Evolutionary conservation across 2,888 invertebrate genomes (phyloP), one percentile per base, ranked within the genome.

Genomic region (Mythimna vitellina): DNA sequence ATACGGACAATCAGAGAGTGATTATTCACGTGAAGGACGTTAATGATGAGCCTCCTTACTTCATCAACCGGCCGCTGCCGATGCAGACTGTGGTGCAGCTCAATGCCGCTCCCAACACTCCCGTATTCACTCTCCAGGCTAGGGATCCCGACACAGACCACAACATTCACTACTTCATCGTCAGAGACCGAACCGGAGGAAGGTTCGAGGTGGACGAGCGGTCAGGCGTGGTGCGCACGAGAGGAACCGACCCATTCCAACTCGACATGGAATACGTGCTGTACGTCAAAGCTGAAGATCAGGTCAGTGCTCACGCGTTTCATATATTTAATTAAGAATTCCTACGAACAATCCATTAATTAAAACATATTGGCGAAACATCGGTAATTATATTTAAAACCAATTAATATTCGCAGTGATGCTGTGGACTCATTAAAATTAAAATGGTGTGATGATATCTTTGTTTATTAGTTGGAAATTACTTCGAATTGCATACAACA

Each of bases 1-100:
- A 98, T 93, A 99, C 99, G 86, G 99, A 99, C 96, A 98, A 98
- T 95, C 98, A 99, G 93, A 97, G 99, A 66, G 99, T 99, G 68
- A 99, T 99, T 85, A 99, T 99, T 91, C 98, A 98, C 93, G 98
- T 99, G 83, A 98, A 98, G 91, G 99, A 99, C 93, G 98, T 99
- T 68, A 99, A 99, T 95, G 99, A 99, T 93, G 99, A 99, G 93
- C 98, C 98, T 1, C 99, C 99, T 0, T 98, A 99, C 94, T 99
- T 99, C 96, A 98, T 99, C 96, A 99, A 99, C 96, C 97, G 98
- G 2, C 99, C 99, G 0, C 96, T 99, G 82, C 99, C 99, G 25
- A 99, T 99, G 98, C 99, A 99, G 94, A 99, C 99, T 0, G 99
- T 99, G 76, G 99, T 99, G 0, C 99, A 99, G 90, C 97, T 99